Base-by-base conservation (phyloP, 2,888 invertebrate species). In the Abrostola tripartita region DNA sequence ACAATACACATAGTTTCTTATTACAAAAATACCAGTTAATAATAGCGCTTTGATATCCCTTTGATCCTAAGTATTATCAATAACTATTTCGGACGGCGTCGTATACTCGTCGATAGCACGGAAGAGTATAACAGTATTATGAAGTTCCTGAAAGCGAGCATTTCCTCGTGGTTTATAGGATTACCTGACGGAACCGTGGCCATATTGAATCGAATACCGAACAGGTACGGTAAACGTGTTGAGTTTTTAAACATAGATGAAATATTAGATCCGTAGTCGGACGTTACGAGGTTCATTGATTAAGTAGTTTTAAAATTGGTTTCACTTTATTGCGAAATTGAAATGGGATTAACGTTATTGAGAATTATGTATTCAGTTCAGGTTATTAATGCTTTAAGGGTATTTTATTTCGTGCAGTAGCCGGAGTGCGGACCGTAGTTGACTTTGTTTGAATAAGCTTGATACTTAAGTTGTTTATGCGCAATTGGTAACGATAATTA, bases 111-210 rank as follows among this genome's bases (percentile, higher is more conserved):
- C 66, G 67, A 69, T 71, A 67, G 76, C 65, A 63, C 57, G 55
- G 70, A 60, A 69, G 68, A 78, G 71, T 80, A 80, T 86, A 84
- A 82, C 73, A 77, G 71, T 81, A 79, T 85, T 81, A 82, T 80
- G 74, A 85, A 84, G 78, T 81, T 86, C 68, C 66, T 72, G 75
- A 76, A 81, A 78, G 78, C 74, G 74, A 78, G 71, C 75, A 71
- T 79, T 81, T 81, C 76, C 75, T 74, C 68, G 61, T 68, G 77
- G 78, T 83, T 84, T 84, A 86, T 82, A 76, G 76, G 82, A 85
- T 85, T 84, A 83, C 76, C 75, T 78, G 71, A 68, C 68, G 62
- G 64, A 63, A 75, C 71, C 64, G 68, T 61, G 66, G 61, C 74
- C 56, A 81, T 85, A 81, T 84, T 81, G 73, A 76, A 80, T 76